Conservation (phyloP, 2,888 invertebrate genomes). For the Gerris lacustris region DNA sequence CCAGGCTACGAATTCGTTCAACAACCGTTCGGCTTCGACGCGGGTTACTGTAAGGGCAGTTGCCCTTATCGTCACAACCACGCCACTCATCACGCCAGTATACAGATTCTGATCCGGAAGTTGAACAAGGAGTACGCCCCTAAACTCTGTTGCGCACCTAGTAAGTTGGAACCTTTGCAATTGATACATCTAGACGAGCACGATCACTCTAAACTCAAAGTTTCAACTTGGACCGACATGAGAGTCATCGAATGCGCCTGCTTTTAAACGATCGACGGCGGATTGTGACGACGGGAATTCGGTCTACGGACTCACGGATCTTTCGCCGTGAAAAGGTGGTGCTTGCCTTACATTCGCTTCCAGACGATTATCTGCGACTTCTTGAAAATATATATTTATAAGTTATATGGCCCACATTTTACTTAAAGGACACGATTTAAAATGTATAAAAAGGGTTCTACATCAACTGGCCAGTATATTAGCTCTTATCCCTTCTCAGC, state of each 20-base stretch:
- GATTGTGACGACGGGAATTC: no score
- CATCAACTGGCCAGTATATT: no score
- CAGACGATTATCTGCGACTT: no score
- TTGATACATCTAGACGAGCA: constrained; percentile 53
- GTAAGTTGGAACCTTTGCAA: constrained; percentile 50
- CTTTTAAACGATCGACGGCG: constrained; percentile 38
- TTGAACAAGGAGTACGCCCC: constrained; percentile 45
- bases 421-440: no score
- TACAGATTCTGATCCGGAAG: constrained; percentile 55
- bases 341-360: no score
- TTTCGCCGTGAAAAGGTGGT: no score
- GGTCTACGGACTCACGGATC: no score
- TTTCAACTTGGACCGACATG: constrained; percentile 58
- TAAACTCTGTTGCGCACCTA: constrained; percentile 57
- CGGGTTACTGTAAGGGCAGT: constrained; percentile 56
- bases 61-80: constrained; percentile 44
- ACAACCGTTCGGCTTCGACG: constrained; percentile 56
- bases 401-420: no score
- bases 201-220: constrained; percentile 47
- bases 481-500: no score
- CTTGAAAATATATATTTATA: no score
- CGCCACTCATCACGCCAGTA: constrained; percentile 55
- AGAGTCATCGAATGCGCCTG: constrained; percentile 59
- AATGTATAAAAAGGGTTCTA: no score
- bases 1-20: constrained; percentile 50